phyloP scores from a whole-genome alignment of 2,888 invertebrate species.

The Drosophila colorata region DNA sequence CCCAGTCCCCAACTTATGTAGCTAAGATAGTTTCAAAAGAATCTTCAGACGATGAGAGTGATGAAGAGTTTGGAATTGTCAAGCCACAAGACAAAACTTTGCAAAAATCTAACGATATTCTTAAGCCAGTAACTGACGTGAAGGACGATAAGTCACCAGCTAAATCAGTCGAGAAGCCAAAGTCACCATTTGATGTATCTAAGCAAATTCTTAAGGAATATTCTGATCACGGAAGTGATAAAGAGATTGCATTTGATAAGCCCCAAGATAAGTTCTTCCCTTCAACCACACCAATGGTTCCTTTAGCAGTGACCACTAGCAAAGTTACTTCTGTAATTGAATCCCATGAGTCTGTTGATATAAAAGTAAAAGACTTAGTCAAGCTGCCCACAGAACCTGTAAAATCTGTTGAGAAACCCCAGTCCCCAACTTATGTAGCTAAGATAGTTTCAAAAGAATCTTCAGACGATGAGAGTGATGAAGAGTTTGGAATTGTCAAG shows the following conservation, averaged over 20 bases:
- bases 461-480: slow-evolving; percentile 19
- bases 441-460: background rate
- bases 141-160: background rate
- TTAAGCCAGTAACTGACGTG: background rate
- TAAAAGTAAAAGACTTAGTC: slow-evolving; percentile 3
- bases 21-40: too few relatives aligned
- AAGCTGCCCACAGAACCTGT: background rate
- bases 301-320: too few relatives aligned
- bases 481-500: slow-evolving; percentile 1
- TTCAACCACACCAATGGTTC: background rate
- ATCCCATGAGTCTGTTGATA: slow-evolving; percentile 2
- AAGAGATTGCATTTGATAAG: background rate
- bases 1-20: too few relatives aligned
- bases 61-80: background rate
- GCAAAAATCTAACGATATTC: background rate
- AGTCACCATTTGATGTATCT: slow-evolving; percentile 10
- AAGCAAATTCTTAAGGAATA: background rate
- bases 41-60: too few relatives aligned
- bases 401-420: background rate
- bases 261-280: background rate
- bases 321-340: too few relatives aligned
- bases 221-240: slow-evolving; percentile 11
- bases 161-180: slow-evolving; percentile 2
- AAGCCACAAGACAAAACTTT: slow-evolving; percentile 1
- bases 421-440: background rate